These are phyloP conservation scores for Synergus japonicus DNA, from an alignment of 2,888 invertebrate genomes.

Conservation along the genomic window DNA sequence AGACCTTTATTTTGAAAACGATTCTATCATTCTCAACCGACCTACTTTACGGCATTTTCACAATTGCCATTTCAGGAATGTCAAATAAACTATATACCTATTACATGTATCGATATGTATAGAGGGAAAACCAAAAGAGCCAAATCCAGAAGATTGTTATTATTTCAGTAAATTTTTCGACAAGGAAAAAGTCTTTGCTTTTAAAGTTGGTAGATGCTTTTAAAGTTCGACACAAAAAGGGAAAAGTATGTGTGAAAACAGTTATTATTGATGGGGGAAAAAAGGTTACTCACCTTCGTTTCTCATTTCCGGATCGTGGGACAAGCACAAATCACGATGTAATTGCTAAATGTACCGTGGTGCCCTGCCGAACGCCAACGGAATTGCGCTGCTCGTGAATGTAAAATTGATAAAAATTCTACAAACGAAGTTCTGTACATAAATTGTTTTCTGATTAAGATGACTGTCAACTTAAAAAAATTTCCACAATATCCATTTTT, in stretches of 20 bases:
- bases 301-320: slow-evolving; percentile 68
- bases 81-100: too few species aligned
- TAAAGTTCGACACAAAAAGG: not conserved
- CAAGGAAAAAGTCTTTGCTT: not conserved
- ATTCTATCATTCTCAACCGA: slow-evolving; percentile 7
- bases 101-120: too few species aligned
- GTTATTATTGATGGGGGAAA: slow-evolving; percentile 61
- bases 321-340: slow-evolving; percentile 65
- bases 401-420: slow-evolving; percentile 62
- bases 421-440: slow-evolving; percentile 31
- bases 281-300: slow-evolving; percentile 64
- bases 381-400: slow-evolving; percentile 51
- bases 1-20: slow-evolving; percentile 12
- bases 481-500: too few species aligned
- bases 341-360: slow-evolving; percentile 70
- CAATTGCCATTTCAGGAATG: not conserved
- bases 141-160: too few species aligned
- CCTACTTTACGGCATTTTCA: not conserved
- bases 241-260: slow-evolving; percentile 56
- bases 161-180: too few species aligned
- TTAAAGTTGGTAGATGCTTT: not conserved
- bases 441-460: not conserved
- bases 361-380: slow-evolving; percentile 58
- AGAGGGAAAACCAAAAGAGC: too few species aligned
- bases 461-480: too few species aligned